phyloP scores from a whole-genome alignment of 2,888 invertebrate genomes.

The Shargacucullia verbasci region DNA sequence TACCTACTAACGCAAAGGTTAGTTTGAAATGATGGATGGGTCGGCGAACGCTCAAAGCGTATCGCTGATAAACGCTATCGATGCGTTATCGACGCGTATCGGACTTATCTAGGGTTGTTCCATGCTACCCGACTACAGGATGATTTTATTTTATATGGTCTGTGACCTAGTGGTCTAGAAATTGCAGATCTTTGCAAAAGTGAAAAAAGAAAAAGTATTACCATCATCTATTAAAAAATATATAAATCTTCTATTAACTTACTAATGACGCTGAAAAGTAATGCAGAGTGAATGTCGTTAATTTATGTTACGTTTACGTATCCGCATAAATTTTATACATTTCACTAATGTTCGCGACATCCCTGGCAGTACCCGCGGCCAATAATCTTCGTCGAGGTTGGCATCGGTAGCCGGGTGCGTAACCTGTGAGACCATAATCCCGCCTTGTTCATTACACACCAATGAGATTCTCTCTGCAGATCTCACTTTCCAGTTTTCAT shows the following conservation, averaged over 20 bases:
- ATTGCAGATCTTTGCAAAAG: neutral
- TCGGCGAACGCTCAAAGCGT: conserved; percentile 86
- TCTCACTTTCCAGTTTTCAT: conserved; percentile 65
- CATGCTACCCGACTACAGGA: conserved; percentile 5
- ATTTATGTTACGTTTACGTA: too few relatives aligned
- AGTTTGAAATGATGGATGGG: conserved; percentile 83
- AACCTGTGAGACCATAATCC: conserved; percentile 76
- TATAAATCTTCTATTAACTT: too few relatives aligned
- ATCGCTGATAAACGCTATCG: conserved; percentile 80
- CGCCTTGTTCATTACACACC: conserved; percentile 81
- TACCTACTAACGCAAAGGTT: conserved; percentile 68
- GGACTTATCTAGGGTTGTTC: conserved; percentile 67
- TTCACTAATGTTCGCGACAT: conserved; percentile 33
- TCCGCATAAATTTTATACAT: too few relatives aligned
- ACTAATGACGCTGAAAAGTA: too few relatives aligned
- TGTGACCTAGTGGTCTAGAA: conserved; percentile 10
- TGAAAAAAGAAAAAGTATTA: neutral
- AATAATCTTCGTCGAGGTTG: conserved; percentile 59
- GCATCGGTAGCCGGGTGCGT: conserved; percentile 64
- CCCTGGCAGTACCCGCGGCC: conserved; percentile 59
- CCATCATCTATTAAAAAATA: too few relatives aligned
- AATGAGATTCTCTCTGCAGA: conserved; percentile 74
- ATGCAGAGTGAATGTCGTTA: too few relatives aligned
- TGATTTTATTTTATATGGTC: conserved; percentile 21
- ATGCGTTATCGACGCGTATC: conserved; percentile 73